These are phyloP conservation scores for Collichthys lucidus DNA, from an alignment of 2,113 vertebrate species.

Conservation along the genomic window DNA sequence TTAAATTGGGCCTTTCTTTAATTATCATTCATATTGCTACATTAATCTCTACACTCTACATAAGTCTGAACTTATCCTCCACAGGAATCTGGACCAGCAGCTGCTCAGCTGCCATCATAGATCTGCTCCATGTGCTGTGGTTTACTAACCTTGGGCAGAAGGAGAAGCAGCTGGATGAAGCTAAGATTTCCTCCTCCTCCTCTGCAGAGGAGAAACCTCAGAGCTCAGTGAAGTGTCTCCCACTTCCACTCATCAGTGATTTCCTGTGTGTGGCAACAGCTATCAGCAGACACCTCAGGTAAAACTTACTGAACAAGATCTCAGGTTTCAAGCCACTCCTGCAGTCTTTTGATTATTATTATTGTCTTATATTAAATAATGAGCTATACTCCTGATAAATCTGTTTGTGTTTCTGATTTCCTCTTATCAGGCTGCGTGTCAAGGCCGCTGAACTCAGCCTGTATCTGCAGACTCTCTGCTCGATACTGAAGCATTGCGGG, in stretches of 20 bases:
- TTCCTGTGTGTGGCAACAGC: constrained; percentile 85
- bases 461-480: constrained; percentile 84
- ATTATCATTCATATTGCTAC: not conserved
- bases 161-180: constrained; percentile 41
- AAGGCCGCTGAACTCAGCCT: constrained; percentile 76
- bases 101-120: constrained; percentile 83
- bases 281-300: constrained; percentile 86
- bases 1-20: not conserved
- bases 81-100: constrained; percentile 87
- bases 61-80: constrained; percentile 1
- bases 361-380: not conserved
- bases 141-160: constrained; percentile 88
- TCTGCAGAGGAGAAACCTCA: constrained; percentile 35
- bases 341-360: not conserved
- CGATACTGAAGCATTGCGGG: constrained; percentile 86
- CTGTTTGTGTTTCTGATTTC: constrained; percentile 39
- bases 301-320: constrained; percentile 29
- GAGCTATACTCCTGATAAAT: not conserved
- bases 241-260: constrained; percentile 89
- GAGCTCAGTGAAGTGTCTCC: constrained; percentile 84
- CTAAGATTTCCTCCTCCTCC: not conserved
- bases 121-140: constrained; percentile 90
- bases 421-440: constrained; percentile 80
- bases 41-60: not conserved
- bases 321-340: not conserved